These are phyloP conservation scores for Barnardius zonarius DNA, from an alignment of 2,113 vertebrate genomes.

Conservation along the genomic window DNA sequence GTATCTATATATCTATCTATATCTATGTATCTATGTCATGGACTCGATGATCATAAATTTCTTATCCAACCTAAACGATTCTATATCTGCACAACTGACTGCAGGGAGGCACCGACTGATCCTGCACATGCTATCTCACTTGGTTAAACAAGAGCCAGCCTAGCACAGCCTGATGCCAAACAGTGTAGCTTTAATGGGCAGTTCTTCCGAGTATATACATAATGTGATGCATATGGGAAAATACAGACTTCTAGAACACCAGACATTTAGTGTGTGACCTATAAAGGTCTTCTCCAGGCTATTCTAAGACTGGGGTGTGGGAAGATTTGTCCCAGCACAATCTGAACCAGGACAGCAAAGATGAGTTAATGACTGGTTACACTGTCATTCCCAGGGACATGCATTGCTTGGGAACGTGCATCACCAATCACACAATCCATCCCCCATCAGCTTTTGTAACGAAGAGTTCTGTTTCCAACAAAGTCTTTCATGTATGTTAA, in stretches of 20 bases:
- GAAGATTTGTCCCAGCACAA: not conserved
- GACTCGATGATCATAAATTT: not conserved
- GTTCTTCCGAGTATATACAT: not conserved
- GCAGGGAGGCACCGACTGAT: not conserved
- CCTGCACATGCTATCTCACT: not conserved
- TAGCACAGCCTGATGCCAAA: not conserved
- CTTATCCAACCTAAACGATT: not conserved
- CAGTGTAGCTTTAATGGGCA: not conserved
- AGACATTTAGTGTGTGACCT: not conserved
- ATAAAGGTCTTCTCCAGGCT: not conserved
- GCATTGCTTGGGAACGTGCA: not conserved
- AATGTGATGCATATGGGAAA: not conserved
- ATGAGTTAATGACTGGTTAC: no score
- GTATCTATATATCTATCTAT: not conserved
- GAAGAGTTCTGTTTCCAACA: not conserved
- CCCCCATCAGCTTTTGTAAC: not conserved
- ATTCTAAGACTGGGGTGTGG: not conserved
- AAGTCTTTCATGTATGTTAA: not conserved
- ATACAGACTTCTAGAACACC: rapidly evolving
- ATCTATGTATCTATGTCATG: not conserved
- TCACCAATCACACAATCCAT: not conserved
- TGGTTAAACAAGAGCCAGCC: not conserved
- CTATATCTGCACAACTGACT: rapidly evolving
- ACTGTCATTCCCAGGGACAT: not conserved
- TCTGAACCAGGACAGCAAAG: not conserved